Evolutionary conservation across 2,113 vertebrate genomes (phyloP).

Genomic region (Trinectes maculatus): DNA sequence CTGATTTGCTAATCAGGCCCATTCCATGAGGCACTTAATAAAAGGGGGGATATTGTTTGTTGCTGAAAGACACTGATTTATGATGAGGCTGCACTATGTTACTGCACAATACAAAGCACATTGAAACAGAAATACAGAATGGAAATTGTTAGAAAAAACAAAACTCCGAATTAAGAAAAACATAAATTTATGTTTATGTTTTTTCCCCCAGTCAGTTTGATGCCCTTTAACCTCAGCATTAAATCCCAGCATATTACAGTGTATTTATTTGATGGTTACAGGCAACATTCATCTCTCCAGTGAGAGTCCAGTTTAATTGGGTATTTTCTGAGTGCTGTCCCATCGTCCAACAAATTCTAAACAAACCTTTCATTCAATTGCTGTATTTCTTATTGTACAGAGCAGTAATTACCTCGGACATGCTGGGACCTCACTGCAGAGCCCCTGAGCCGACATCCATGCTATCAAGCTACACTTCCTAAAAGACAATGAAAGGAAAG

Average conservation of each 20-base stretch:
- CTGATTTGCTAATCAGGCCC: slow-evolving; percentile 39
- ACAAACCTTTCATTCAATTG: slow-evolving; percentile 32
- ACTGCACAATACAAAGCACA: background rate
- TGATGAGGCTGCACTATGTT: background rate
- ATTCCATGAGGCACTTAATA: slow-evolving; percentile 10
- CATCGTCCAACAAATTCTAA: background rate
- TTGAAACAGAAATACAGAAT: background rate
- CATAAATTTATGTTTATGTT: too few species aligned
- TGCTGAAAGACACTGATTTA: slow-evolving; percentile 8
- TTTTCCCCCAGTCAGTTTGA: background rate
- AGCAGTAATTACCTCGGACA: slow-evolving; percentile 49
- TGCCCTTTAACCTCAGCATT: background rate
- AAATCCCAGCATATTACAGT: too few species aligned
- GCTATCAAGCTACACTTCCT: slow-evolving; percentile 28
- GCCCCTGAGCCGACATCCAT: slow-evolving; percentile 23
- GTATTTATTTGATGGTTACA: too few species aligned
- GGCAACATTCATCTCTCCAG: background rate
- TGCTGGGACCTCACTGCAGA: slow-evolving; percentile 27
- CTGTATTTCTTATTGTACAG: slow-evolving; percentile 34
- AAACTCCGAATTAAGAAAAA: too few species aligned
- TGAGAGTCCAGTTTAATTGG: slow-evolving; percentile 23
- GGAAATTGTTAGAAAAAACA: background rate
- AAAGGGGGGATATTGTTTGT: background rate
- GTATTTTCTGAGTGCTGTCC: background rate
- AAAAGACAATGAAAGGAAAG: slow-evolving; percentile 34